These are phyloP conservation scores for Boleophthalmus pectinirostris DNA, from an alignment of 2,113 vertebrate species.

Conservation along the genomic window DNA sequence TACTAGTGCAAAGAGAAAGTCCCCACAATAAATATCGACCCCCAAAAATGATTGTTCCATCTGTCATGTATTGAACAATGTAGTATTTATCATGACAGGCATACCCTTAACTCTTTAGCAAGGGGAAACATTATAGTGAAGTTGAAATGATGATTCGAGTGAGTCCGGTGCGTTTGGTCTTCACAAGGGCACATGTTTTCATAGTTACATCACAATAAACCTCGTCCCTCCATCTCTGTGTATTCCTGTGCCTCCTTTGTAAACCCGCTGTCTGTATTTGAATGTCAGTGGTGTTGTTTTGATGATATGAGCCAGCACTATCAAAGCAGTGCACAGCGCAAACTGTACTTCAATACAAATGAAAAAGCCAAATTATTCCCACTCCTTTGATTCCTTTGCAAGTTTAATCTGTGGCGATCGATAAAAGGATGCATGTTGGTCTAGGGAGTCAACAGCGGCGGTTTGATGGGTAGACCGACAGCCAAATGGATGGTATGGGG, in stretches of 20 bases:
- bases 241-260: constrained; percentile 6
- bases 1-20: no score
- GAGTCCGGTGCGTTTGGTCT: not conserved
- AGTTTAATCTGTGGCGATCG: constrained; percentile 69
- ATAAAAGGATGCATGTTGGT: constrained; percentile 63
- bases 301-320: constrained; percentile 41
- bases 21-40: no score
- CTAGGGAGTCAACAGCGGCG: constrained; percentile 65
- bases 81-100: no score
- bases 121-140: not conserved
- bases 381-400: constrained; percentile 70
- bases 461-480: constrained; percentile 74
- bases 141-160: not conserved
- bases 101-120: no score
- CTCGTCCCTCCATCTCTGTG: not conserved
- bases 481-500: constrained; percentile 65
- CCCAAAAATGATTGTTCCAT: no score
- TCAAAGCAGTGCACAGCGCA: constrained; percentile 42
- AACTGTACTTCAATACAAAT: constrained; percentile 43
- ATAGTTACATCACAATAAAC: constrained; percentile 1
- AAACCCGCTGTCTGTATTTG: constrained; percentile 26
- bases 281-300: constrained; percentile 50
- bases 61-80: no score
- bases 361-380: constrained; percentile 60
- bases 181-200: not conserved